These are phyloP conservation scores for Porites divaricata DNA, from an alignment of 92 coral and sea anemone species.

Conservation along the genomic window DNA sequence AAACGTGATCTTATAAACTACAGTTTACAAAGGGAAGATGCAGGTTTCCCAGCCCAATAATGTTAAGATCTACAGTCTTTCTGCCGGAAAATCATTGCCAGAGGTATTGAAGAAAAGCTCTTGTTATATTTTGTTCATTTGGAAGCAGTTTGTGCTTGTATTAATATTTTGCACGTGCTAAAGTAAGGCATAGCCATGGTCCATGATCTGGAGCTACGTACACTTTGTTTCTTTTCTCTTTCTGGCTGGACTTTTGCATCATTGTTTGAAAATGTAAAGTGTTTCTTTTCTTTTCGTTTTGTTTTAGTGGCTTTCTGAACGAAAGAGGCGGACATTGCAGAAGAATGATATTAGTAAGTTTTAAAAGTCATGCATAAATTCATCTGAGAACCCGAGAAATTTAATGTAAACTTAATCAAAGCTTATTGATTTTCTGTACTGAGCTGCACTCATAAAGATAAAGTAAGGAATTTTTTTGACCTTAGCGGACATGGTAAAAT, in stretches of 20 bases:
- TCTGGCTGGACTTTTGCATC: neutral
- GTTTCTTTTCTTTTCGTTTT: neutral
- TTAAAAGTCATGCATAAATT: neutral
- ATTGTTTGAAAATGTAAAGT: neutral
- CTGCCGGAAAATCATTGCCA: conserved; percentile 96
- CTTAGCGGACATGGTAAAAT: too few relatives aligned
- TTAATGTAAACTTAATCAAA: too few relatives aligned
- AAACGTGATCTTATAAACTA: neutral
- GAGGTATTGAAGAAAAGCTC: conserved; percentile 65
- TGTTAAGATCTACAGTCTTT: conserved; percentile 94
- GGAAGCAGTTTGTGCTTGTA: too few relatives aligned
- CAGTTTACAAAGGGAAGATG: conserved; percentile 50
- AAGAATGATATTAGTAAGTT: conserved; percentile 93
- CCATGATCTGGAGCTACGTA: too few relatives aligned
- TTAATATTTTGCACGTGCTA: neutral
- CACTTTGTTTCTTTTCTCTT: neutral
- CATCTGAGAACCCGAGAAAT: neutral
- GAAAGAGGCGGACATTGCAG: conserved; percentile 87
- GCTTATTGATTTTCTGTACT: too few relatives aligned
- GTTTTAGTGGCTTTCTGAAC: conserved; percentile 95
- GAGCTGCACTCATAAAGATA: too few relatives aligned
- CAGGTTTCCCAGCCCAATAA: conserved; percentile 98
- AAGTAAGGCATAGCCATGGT: neutral
- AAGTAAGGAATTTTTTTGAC: too few relatives aligned
- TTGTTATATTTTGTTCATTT: neutral